Evolutionary conservation across 2,113 vertebrate genomes (phyloP).

Genomic region (Gopherus flavomarginatus): DNA sequence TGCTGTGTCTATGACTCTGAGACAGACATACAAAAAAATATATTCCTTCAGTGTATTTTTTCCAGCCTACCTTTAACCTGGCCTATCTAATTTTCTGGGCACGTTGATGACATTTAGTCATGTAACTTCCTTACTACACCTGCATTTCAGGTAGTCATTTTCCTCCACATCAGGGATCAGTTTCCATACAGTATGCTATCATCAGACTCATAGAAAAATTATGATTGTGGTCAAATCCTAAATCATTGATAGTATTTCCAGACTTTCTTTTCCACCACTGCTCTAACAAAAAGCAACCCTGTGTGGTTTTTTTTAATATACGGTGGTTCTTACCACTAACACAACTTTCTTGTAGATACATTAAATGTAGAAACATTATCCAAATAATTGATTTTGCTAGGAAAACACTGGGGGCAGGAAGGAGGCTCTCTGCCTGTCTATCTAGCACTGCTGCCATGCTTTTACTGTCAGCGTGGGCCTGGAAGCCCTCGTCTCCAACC

Average conservation of each 20-base stretch:
- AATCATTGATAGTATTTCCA: not conserved
- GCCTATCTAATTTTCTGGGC: not conserved
- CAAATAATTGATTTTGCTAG: not conserved
- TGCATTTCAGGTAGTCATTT: conserved; percentile 5
- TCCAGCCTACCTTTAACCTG: not conserved
- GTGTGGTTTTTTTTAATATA: not conserved
- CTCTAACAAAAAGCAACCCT: not conserved
- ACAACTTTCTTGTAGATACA: not conserved
- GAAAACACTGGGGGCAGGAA: not conserved
- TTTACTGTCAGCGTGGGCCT: not conserved
- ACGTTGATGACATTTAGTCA: not conserved
- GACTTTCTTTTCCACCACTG: not conserved
- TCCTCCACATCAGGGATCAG: not conserved
- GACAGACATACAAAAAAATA: not conserved
- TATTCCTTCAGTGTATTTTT: not conserved
- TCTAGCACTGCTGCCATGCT: not conserved
- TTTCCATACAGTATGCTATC: not conserved
- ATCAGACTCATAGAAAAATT: not conserved
- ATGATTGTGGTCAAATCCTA: not conserved
- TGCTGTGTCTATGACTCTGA: not conserved
- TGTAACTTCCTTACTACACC: not conserved
- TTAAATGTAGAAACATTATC: not conserved
- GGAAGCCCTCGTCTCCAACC: not conserved
- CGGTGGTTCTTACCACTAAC: not conserved
- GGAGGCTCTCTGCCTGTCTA: not conserved